phyloP scores from a whole-genome alignment of 2,113 vertebrate genomes.

The Halcyon senegalensis region DNA sequence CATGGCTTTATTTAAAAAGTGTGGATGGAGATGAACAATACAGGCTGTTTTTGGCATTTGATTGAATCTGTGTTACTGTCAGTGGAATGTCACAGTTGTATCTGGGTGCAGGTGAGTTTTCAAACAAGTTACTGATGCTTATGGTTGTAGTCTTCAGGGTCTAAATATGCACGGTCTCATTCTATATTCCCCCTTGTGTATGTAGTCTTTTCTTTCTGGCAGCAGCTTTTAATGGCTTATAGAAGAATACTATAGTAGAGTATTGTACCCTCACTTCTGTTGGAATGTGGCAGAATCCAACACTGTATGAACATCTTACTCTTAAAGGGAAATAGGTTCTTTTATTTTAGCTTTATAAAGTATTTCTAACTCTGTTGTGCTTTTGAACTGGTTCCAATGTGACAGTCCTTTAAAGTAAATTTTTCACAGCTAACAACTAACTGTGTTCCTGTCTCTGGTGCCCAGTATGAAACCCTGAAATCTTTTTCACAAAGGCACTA shows the following conservation, averaged over 20 bases:
- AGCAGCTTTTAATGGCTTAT: not conserved
- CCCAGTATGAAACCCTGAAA: not conserved
- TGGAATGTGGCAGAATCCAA: not conserved
- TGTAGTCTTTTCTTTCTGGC: not conserved
- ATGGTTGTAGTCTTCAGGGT: not conserved
- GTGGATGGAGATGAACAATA: not conserved
- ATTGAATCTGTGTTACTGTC: not conserved
- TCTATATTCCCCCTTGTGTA: not conserved
- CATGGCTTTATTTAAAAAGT: not conserved
- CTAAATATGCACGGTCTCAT: not conserved
- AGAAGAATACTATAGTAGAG: not conserved
- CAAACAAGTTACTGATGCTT: no score
- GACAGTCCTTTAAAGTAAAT: not conserved
- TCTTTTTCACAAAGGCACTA: not conserved
- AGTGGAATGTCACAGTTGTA: not conserved
- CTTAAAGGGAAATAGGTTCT: not conserved
- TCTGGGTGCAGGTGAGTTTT: no score
- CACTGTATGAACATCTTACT: not conserved
- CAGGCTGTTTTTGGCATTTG: not conserved
- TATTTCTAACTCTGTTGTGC: not conserved
- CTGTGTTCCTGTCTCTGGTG: not conserved
- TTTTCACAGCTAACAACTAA: not conserved
- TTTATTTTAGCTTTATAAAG: not conserved
- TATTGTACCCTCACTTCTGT: accelerated
- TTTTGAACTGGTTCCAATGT: not conserved